Conservation (phyloP, 92 coral and sea anemone genomes). For the Metridium senile region DNA sequence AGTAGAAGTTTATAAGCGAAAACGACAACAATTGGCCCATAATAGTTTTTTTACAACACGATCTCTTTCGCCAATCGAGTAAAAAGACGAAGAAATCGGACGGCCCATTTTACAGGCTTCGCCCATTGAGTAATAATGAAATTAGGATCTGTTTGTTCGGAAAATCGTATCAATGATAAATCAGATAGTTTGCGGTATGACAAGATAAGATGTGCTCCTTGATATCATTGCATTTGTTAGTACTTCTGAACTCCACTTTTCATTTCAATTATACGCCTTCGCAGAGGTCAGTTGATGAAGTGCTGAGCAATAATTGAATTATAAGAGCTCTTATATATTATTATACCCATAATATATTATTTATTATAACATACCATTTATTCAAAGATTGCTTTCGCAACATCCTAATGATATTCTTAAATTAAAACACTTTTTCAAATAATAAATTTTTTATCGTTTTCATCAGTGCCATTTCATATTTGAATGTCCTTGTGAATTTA, state of each 20-base stretch:
- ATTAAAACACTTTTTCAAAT: too few species aligned
- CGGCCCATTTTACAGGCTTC: not conserved
- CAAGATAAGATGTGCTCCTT: not conserved
- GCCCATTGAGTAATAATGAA: not conserved
- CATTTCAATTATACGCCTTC: not conserved
- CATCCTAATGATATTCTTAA: too few species aligned
- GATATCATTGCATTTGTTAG: not conserved
- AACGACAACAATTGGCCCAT: not conserved
- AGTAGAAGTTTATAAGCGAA: too few species aligned
- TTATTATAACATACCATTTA: too few species aligned
- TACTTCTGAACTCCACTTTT: not conserved
- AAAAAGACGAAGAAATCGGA: not conserved
- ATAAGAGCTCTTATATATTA: not conserved
- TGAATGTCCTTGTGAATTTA: too few species aligned
- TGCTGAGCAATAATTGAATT: not conserved
- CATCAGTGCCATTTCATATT: too few species aligned
- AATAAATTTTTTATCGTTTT: too few species aligned
- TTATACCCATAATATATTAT: too few species aligned
- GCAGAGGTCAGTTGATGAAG: too few species aligned
- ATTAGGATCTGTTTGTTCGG: not conserved
- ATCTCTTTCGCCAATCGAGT: not conserved
- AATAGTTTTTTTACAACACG: not conserved
- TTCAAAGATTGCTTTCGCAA: too few species aligned
- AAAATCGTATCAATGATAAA: too few species aligned
- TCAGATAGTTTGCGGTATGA: too few species aligned